Evolutionary conservation across 1,140 invertebrate species (phyloP).

Genomic region (Brachionus rotundiformis): DNA sequence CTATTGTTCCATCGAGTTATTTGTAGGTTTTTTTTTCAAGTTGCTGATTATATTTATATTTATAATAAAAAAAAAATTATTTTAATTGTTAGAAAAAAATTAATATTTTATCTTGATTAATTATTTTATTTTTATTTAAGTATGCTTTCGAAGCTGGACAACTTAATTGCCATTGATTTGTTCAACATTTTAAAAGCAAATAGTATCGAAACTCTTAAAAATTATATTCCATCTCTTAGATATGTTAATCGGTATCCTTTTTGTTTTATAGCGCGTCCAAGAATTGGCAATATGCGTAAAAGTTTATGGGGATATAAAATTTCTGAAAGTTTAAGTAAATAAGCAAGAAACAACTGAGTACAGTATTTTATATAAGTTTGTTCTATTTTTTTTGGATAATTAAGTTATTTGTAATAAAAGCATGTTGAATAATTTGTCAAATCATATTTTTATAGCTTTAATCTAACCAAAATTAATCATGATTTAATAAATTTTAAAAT

Average conservation of each 20-base stretch:
- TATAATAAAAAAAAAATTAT: too few relatives aligned
- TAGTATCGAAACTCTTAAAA: slow-evolving; percentile 26
- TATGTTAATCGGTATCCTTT: slow-evolving; percentile 36
- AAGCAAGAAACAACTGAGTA: neutral
- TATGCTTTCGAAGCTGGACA: slow-evolving; percentile 9
- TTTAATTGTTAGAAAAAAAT: too few relatives aligned
- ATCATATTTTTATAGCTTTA: neutral
- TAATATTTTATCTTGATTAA: neutral
- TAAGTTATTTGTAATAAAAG: slow-evolving; percentile 12
- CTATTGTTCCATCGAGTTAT: slow-evolving; percentile 70
- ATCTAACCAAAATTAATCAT: neutral
- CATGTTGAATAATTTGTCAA: neutral
- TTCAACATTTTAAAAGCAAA: slow-evolving; percentile 35
- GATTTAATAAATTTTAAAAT: too few relatives aligned
- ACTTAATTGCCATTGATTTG: slow-evolving; percentile 23
- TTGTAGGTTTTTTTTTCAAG: slow-evolving; percentile 67
- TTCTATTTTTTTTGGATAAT: neutral
- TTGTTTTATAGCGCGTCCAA: slow-evolving; percentile 26
- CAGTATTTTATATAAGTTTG: neutral
- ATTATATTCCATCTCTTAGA: slow-evolving; percentile 12
- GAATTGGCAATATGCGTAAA: slow-evolving; percentile 24
- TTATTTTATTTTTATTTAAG: neutral
- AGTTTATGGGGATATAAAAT: slow-evolving; percentile 42
- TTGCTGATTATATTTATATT: too few relatives aligned
- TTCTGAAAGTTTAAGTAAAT: slow-evolving; percentile 1